phyloP scores from a whole-genome alignment of 2,888 invertebrate species.

The Eulithis testata region DNA sequence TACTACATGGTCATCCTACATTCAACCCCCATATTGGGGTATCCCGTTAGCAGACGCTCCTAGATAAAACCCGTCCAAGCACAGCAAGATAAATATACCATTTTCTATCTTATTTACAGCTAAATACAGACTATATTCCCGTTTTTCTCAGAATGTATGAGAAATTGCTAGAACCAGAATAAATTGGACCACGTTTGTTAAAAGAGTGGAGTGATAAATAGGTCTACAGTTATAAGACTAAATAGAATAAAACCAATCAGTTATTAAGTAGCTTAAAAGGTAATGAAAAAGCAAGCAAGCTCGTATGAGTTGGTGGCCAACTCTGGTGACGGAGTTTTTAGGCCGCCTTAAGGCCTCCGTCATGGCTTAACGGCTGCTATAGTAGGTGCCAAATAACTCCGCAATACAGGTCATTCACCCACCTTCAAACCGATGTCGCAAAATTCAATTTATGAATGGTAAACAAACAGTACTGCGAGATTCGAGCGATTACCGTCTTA shows the following conservation, averaged over 20 bases:
- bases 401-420: too few species aligned
- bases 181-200: conserved; percentile 9
- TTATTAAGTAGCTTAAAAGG: too few species aligned
- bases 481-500: too few species aligned
- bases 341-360: too few species aligned
- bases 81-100: conserved; percentile 10
- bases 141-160: conserved; percentile 8
- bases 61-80: conserved; percentile 26
- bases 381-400: too few species aligned
- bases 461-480: too few species aligned
- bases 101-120: conserved; percentile 20
- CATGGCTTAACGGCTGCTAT: too few species aligned
- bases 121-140: conserved; percentile 17
- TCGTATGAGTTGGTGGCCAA: too few species aligned
- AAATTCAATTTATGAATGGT: too few species aligned
- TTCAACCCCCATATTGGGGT: conserved; percentile 34
- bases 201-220: conserved; percentile 2
- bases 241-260: background rate
- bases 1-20: conserved; percentile 19
- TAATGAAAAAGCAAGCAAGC: too few species aligned
- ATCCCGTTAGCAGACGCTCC: conserved; percentile 34
- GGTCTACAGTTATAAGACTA: conserved; percentile 7
- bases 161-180: conserved; percentile 4
- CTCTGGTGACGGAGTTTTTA: too few species aligned
- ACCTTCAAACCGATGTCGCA: too few species aligned